Conservation (phyloP, 2,888 invertebrate genomes). For the Melipona beecheii region DNA sequence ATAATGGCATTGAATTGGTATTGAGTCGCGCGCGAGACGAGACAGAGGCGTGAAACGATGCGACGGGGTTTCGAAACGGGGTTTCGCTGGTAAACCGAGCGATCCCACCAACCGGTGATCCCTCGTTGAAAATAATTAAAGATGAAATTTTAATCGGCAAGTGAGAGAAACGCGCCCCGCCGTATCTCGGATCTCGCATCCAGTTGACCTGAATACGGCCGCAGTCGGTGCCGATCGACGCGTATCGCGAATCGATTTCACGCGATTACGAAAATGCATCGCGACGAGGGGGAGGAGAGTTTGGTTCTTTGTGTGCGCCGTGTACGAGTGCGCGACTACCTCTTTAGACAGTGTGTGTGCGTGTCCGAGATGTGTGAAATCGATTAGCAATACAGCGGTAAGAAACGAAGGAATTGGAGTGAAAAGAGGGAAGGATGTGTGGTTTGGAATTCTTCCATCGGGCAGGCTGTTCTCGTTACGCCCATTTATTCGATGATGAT, state of each 20-base stretch:
- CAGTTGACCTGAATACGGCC: conserved; percentile 42
- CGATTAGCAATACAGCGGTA: conserved; percentile 18
- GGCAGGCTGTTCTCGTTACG: not conserved
- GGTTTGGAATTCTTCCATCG: conserved; percentile 29
- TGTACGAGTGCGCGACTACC: no score
- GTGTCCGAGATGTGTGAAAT: conserved; percentile 3
- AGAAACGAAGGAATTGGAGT: not conserved
- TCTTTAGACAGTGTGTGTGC: no score
- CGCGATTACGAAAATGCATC: conserved; percentile 38
- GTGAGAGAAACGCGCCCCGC: conserved; percentile 14
- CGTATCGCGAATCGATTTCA: conserved; percentile 28
- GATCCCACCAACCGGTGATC: conserved; percentile 52
- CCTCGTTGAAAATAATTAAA: conserved; percentile 60
- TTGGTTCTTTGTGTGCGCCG: not conserved
- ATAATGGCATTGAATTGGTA: conserved; percentile 74
- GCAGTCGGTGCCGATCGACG: conserved; percentile 32
- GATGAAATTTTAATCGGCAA: conserved; percentile 55
- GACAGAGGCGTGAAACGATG: not conserved
- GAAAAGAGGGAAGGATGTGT: conserved; percentile 1
- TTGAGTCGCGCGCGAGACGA: conserved; percentile 45
- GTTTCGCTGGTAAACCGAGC: conserved; percentile 14
- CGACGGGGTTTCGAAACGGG: not conserved
- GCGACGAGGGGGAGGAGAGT: not conserved
- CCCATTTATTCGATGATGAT: conserved; percentile 3
- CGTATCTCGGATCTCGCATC: conserved; percentile 27